Base-by-base conservation (phyloP, 1,140 invertebrate species). In the Chrysoperla carnea region DNA sequence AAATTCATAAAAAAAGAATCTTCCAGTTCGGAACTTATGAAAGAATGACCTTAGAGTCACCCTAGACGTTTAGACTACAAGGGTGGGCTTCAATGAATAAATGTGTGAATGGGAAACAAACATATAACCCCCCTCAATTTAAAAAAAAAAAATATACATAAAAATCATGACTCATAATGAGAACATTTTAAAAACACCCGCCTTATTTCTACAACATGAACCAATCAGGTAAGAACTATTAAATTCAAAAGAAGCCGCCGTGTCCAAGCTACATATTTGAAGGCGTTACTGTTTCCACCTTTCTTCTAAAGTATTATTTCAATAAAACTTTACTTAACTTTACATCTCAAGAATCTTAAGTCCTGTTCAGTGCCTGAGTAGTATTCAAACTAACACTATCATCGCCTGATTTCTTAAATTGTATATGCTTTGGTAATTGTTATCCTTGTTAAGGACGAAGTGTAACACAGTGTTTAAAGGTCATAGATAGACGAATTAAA, bases 291-390 rank as follows among this genome's bases (percentile, higher is more conserved):
- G 8, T 33, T 33, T 11, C 31, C 31, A 33, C 31, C 31, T 33
- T 33, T 33, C n/a, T 23, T 5, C 17, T 23, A 23, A 23, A 23
- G 17, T 23, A 23, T 23, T 23, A 23, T 23, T 23, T n/a, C n/a
- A n/a, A n/a, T n/a, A n/a, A n/a, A n/a, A 5, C 17, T 23, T 23
- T 23, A 23, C 17, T 23, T 23, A 23, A 23, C 17, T 23, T 23
- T 23, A 23, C 17, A 23, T 23, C 17, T 23, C 17, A 23, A 23
- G 17, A 3, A 23, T 23, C 17, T 23, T 23, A 23, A 23, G 39
- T 69, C 68, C 50, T 65, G 71, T 49, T 64, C 62, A 43, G 67
- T 64, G 48, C 71, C 70, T n/a, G 70, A 72, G 52, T 70, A 66
- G 43, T 66, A 60, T 58, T 62, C 62, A 46, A 46, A 50, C 7